Evolutionary conservation across 2,888 invertebrate genomes (phyloP).

Genomic region (Tinea semifulvella): DNA sequence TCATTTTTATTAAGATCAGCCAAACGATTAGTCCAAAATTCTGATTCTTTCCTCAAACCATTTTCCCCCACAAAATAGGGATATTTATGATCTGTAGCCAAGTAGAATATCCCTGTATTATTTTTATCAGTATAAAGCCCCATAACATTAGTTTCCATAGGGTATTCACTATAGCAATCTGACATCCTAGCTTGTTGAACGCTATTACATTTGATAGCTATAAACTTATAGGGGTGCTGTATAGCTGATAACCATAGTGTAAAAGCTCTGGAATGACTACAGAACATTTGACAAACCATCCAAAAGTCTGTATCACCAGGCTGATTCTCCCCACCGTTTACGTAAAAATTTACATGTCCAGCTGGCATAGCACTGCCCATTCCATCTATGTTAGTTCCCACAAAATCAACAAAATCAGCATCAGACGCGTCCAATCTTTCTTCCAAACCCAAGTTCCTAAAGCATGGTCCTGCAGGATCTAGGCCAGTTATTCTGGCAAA

Average conservation of each 20-base stretch:
- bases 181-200: slow-evolving; percentile 33
- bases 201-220: slow-evolving; percentile 33
- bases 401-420: slow-evolving; percentile 23
- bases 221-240: slow-evolving; percentile 29
- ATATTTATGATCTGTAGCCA: slow-evolving; percentile 30
- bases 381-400: slow-evolving; percentile 24
- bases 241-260: slow-evolving; percentile 33
- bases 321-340: slow-evolving; percentile 35
- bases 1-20: not conserved
- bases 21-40: slow-evolving; percentile 24
- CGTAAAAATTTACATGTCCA: slow-evolving; percentile 26
- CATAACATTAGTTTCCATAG: slow-evolving; percentile 29
- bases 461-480: slow-evolving; percentile 26
- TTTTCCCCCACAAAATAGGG: slow-evolving; percentile 42
- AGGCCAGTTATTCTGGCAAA: slow-evolving; percentile 22
- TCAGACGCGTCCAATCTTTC: slow-evolving; percentile 24
- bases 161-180: slow-evolving; percentile 30
- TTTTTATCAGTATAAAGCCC: slow-evolving; percentile 26
- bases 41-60: slow-evolving; percentile 35
- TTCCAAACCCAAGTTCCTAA: slow-evolving; percentile 22
- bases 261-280: slow-evolving; percentile 33
- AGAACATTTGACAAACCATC: slow-evolving; percentile 29
- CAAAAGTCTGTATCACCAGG: slow-evolving; percentile 28
- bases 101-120: slow-evolving; percentile 31
- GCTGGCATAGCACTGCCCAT: slow-evolving; percentile 24